Evolutionary conservation across 2,888 invertebrate genomes (phyloP), one percentile per base, ranked within the genome.

Genomic region (Gryllus longicercus): DNA sequence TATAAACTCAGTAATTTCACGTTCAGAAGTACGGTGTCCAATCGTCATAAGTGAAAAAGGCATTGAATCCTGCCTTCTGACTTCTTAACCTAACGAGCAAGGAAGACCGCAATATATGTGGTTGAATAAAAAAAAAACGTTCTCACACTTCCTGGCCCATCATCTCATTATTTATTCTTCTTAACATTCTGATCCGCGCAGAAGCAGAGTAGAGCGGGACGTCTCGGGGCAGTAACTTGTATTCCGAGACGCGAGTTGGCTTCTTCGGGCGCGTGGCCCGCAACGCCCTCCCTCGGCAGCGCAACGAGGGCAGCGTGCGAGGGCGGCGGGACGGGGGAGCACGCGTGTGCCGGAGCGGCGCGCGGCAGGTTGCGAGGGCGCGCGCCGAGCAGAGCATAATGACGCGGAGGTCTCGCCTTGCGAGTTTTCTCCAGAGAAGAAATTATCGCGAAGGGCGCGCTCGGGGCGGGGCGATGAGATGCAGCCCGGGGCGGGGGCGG

Each of bases 361-460:
- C 38, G 38, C 8, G 38, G 38, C 63, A 63, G 63, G 63, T 63
- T 16, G 63, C 63, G 14, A 14, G 16, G 14, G 63, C 63, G 63
- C 21, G 50, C 77, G 49, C 77, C 38, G 18, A 14, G 77, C 77
- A 38, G n/a, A 11, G 63, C 77, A 77, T 77, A 77, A 77, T 77
- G 77, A 77, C 77, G 50, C n/a, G 18, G 50, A 49, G 77, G 50
- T 23, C 77, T 77, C 77, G 50, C 38, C 18, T 77, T 77, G 23
- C 77, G 12, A 63, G 49, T 77, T 77, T 49, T 77, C 77, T 77
- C 77, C 77, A 77, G 77, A 77, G 50, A 49, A 77, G 77, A 77
- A 77, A 77, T 77, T 77, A 77, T 77, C 77, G 77, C 49, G 77
- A 49, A 50, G 49, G 49, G 63, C n/a, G 14, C 63, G 16, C 63